A percentile compares a stretch with the other conserved stretches of the same genome.
phyloP scores from a whole-genome alignment of 2,797 vertebrate species.

The Chloroceryle amazona region DNA sequence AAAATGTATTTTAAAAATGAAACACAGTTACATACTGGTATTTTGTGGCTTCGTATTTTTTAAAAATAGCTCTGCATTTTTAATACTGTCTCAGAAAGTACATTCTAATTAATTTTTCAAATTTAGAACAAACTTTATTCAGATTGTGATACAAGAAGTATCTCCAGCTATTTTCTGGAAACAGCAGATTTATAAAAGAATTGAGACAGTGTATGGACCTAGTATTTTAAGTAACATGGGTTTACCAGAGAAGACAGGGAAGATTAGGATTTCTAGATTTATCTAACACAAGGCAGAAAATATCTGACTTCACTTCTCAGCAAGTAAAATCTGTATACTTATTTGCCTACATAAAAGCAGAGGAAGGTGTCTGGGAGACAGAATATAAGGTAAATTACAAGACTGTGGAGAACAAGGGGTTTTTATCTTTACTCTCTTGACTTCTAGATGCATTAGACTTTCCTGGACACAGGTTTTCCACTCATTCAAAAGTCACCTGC shows the following conservation, averaged over 20 bases:
- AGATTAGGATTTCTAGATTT: background rate
- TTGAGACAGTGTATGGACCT: background rate
- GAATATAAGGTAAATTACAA: background rate
- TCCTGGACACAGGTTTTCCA: background rate
- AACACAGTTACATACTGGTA: background rate
- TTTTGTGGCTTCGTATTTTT: background rate
- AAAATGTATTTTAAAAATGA: background rate
- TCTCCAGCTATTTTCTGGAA: background rate
- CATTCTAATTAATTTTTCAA: background rate
- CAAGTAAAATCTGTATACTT: background rate
- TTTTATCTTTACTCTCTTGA: background rate
- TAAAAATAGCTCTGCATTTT: background rate
- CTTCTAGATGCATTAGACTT: background rate
- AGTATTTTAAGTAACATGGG: background rate
- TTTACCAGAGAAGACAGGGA: background rate
- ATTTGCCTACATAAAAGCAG: background rate
- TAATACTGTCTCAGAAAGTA: background rate
- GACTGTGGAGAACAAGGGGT: rapidly evolving
- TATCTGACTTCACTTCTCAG: background rate
- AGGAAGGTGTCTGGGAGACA: background rate
- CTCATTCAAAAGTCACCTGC: background rate
- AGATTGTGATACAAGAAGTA: background rate
- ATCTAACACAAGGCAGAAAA: background rate
- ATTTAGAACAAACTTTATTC: background rate
- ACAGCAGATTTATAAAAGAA: background rate